phyloP scores from a whole-genome alignment of 2,113 vertebrate genomes.

The Mionectes macconnelli region DNA sequence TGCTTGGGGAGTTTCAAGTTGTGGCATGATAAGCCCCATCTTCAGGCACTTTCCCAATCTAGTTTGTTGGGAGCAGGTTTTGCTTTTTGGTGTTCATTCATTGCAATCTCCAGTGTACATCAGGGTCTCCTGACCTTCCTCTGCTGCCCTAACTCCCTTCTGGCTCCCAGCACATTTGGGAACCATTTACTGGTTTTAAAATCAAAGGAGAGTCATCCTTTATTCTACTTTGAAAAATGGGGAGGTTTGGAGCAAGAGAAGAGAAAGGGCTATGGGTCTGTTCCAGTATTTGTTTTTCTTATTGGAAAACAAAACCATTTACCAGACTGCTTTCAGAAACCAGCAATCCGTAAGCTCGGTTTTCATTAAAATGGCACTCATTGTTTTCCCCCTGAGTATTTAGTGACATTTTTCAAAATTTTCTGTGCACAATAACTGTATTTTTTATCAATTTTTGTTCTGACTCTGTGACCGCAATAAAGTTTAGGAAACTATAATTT shows the following conservation, averaged over 20 bases:
- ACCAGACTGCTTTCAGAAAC: slow-evolving; percentile 23
- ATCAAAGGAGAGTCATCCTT: neutral
- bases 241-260: neutral
- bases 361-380: slow-evolving; percentile 25
- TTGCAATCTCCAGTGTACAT: neutral
- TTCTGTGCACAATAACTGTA: neutral
- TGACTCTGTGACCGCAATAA: neutral
- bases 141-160: neutral
- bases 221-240: neutral
- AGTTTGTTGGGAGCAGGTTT: slow-evolving; percentile 27
- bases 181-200: neutral
- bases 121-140: neutral
- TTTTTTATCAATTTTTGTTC: slow-evolving; percentile 5
- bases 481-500: slow-evolving; percentile 45
- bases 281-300: slow-evolving; percentile 49
- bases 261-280: neutral
- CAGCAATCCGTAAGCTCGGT: neutral
- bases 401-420: slow-evolving; percentile 11
- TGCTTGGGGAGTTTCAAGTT: slow-evolving; percentile 43
- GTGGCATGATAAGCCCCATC: slow-evolving; percentile 50
- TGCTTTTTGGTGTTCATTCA: neutral
- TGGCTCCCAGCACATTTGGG: neutral
- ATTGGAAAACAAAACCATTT: slow-evolving; percentile 39
- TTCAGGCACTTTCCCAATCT: slow-evolving; percentile 49
- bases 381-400: slow-evolving; percentile 1